Evolutionary conservation across 2,797 vertebrate species (phyloP).

Genomic region (Eulemur rubriventer): DNA sequence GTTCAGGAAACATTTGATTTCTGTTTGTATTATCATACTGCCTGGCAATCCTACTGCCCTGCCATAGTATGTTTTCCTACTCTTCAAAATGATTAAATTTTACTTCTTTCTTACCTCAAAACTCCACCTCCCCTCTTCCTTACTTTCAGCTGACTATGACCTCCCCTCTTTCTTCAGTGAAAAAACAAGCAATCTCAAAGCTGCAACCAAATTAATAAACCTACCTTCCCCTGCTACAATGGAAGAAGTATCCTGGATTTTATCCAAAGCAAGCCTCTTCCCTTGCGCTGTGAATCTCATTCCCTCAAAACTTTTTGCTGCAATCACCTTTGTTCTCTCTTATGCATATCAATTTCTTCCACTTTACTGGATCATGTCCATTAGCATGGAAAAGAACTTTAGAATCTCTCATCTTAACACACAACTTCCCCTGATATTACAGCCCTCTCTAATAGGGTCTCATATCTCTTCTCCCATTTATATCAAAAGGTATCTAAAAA

Average conservation of each 20-base stretch:
- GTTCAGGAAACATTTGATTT: constrained; percentile 14
- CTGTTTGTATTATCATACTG: background rate
- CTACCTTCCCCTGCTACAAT: background rate
- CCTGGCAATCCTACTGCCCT: background rate
- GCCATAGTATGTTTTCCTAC: background rate
- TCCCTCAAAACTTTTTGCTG: background rate
- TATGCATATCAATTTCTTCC: background rate
- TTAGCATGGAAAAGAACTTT: background rate
- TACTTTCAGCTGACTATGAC: background rate
- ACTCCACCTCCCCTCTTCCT: background rate
- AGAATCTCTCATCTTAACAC: background rate
- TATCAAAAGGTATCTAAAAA: background rate
- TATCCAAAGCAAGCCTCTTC: background rate
- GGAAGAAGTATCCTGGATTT: background rate
- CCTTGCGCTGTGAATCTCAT: background rate
- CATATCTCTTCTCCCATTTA: background rate
- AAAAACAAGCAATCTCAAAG: background rate
- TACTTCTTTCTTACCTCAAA: background rate
- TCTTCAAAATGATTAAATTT: background rate
- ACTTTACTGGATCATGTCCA: background rate
- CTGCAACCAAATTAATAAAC: background rate
- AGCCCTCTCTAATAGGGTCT: background rate
- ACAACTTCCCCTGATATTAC: background rate
- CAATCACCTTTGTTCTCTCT: background rate
- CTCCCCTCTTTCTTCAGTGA: background rate